Percentiles rank a stretch among this genome's conserved stretches.
phyloP scores from a whole-genome alignment of 92 coral and sea anemone genomes.

The Pocillopora meandrina region DNA sequence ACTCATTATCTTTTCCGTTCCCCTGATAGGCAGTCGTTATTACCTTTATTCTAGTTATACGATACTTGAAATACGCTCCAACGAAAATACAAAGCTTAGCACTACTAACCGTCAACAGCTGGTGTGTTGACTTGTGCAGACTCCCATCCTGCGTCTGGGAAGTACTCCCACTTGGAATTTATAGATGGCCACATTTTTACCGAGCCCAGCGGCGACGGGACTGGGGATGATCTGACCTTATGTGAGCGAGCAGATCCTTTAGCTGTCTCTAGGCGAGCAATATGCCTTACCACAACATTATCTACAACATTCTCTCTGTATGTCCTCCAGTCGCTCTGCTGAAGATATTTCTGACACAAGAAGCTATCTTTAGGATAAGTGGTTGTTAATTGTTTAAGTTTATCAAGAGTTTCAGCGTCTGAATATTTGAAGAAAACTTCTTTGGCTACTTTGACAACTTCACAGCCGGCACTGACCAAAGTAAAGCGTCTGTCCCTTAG shows the following conservation, averaged over 20 bases:
- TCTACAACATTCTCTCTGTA: constrained; percentile 92
- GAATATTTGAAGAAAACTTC: constrained; percentile 69
- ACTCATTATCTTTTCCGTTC: too few species aligned
- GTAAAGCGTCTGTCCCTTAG: constrained; percentile 61
- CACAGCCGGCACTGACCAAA: constrained; percentile 89
- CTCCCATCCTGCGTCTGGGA: constrained; percentile 72
- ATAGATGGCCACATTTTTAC: constrained; percentile 60
- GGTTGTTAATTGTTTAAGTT: constrained; percentile 54
- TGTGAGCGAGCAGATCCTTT: constrained; percentile 71
- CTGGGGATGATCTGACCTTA: constrained; percentile 64
- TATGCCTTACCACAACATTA: constrained; percentile 63
- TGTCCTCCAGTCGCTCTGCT: constrained; percentile 86
- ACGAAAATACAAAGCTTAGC: too few species aligned
- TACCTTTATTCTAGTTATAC: too few species aligned
- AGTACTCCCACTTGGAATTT: constrained; percentile 69
- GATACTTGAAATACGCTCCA: too few species aligned
- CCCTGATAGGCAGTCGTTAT: too few species aligned
- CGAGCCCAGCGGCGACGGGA: constrained; percentile 78
- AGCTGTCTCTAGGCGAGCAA: constrained; percentile 60
- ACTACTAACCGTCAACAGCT: constrained; percentile 60
- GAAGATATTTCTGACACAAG: constrained; percentile 75
- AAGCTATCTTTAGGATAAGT: constrained; percentile 76
- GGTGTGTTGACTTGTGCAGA: constrained; percentile 49
- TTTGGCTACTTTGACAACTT: constrained; percentile 79
- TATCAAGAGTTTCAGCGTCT: constrained; percentile 64